Conservation (phyloP, 2,888 invertebrate species). For the Noctua pronuba region DNA sequence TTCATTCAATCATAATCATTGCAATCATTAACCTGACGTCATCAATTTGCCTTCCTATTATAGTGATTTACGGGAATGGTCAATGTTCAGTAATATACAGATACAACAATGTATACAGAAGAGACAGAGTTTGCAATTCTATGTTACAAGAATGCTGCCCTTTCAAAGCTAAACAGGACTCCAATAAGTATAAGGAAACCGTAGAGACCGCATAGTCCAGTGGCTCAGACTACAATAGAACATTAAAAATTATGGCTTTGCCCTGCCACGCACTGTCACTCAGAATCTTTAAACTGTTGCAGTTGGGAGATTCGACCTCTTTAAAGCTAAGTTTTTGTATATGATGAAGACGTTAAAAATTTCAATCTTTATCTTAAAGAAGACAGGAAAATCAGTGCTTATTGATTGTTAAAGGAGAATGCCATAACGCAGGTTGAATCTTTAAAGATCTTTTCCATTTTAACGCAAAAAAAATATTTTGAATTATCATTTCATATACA, state of each 20-base stretch:
- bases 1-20: conserved; percentile 43
- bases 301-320: conserved; percentile 1
- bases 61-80: conserved; percentile 33
- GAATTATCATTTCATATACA: too few species aligned
- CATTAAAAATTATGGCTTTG: conserved; percentile 49
- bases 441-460: too few species aligned
- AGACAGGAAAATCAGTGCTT: not conserved
- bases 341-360: not conserved
- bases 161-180: conserved; percentile 18
- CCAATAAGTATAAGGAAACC: conserved; percentile 47
- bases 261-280: conserved; percentile 36
- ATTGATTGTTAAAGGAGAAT: not conserved
- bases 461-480: too few species aligned
- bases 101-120: conserved; percentile 1
- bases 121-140: conserved; percentile 10
- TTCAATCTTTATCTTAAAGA: not conserved
- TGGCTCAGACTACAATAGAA: conserved; percentile 55
- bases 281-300: conserved; percentile 26
- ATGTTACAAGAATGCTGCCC: conserved; percentile 17
- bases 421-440: not conserved
- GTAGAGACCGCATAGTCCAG: conserved; percentile 45
- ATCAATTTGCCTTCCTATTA: conserved; percentile 21
- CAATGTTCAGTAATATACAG: conserved; percentile 19
- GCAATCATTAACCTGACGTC: conserved; percentile 39
- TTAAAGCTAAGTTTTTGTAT: not conserved